Base-by-base conservation (phyloP, 2,797 vertebrate species). In the Dromococcyx pavoninus region DNA sequence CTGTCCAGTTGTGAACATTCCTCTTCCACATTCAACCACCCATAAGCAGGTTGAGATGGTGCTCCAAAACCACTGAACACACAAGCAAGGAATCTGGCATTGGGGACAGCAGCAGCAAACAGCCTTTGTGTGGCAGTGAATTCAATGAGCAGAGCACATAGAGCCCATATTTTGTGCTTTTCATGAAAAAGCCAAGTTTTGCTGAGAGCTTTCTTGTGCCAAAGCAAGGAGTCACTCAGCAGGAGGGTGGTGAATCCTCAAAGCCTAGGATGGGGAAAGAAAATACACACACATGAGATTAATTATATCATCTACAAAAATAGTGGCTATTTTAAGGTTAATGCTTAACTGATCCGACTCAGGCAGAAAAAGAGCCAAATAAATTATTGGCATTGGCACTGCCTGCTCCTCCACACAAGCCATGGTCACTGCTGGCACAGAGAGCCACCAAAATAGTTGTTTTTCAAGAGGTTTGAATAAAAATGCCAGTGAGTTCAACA, bases 281-380 rank as follows among this genome's bases (percentile, higher is more conserved):
- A 85, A 25, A 41, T 30, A 35, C 32, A 43, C 54, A 61, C 39
- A 39, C 39, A 43, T 1, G 2, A 86, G 71, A 90, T 93, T 91
- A 95, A 94, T 94, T 90, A 86, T 83, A 86, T 77, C 64, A 66
- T 2, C 62, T 65, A 56, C 85, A 92, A 86, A 94, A 96, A 84
- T 50, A 91, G 73, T 33, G 82, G 60, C 89, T 96, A 92, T 97
- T 95, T 93, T 96, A 88, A 95, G 82, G 60, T 83, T 93, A 86
- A 95, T 17, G 50, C 71, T 89, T 75, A 72, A 91, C 84, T 56
- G 73, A 94, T 86, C 51, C 91, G 76, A 94, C 75, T 95, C 78
- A 77, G 80, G 41, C 39, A 87, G 85, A 94, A 69, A 76, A 93
- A 78, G 60, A 92, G 85, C 88, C 92, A 92, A 91, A 93, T 70